These are phyloP conservation scores for Sphaeramia orbicularis DNA, from an alignment of 2,797 vertebrate genomes.

Conservation along the genomic window DNA sequence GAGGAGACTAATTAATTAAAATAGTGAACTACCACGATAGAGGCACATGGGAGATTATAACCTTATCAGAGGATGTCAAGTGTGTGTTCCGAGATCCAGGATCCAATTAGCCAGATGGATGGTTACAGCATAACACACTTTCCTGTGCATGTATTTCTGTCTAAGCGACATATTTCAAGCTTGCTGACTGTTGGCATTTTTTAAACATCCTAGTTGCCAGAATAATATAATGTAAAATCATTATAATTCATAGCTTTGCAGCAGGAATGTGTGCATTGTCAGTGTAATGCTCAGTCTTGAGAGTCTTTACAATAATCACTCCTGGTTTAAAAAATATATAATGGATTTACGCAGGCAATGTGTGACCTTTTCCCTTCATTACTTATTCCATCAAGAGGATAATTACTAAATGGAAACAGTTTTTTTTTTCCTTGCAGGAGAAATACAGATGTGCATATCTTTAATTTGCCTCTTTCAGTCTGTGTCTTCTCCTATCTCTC, in stretches of 20 bases:
- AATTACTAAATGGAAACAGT: slow-evolving; percentile 49
- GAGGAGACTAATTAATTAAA: slow-evolving; percentile 73
- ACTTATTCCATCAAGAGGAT: slow-evolving; percentile 69
- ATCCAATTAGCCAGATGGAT: slow-evolving; percentile 77
- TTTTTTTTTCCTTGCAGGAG: slow-evolving; percentile 27
- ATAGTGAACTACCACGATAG: slow-evolving; percentile 47
- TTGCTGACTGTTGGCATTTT: slow-evolving; percentile 2
- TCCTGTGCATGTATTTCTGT: slow-evolving; percentile 32
- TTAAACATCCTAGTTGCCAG: not conserved
- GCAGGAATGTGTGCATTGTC: slow-evolving; percentile 1
- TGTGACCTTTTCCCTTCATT: slow-evolving; percentile 65
- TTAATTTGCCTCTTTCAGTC: slow-evolving; percentile 5
- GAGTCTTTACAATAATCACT: slow-evolving; percentile 18
- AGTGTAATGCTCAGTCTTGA: slow-evolving; percentile 11
- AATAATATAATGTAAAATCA: slow-evolving; percentile 5
- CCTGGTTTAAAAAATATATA: slow-evolving; percentile 27
- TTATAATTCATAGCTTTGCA: slow-evolving; percentile 3
- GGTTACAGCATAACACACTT: slow-evolving; percentile 46
- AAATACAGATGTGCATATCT: slow-evolving; percentile 36
- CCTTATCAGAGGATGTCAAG: slow-evolving; percentile 77
- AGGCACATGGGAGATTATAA: slow-evolving; percentile 74
- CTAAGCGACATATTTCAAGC: slow-evolving; percentile 10
- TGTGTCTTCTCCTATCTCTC: not conserved
- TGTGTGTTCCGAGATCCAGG: slow-evolving; percentile 63
- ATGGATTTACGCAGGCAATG: slow-evolving; percentile 30